These are phyloP conservation scores for Pogonocichla stellata DNA, from an alignment of 2,113 vertebrate species.

Conservation along the genomic window DNA sequence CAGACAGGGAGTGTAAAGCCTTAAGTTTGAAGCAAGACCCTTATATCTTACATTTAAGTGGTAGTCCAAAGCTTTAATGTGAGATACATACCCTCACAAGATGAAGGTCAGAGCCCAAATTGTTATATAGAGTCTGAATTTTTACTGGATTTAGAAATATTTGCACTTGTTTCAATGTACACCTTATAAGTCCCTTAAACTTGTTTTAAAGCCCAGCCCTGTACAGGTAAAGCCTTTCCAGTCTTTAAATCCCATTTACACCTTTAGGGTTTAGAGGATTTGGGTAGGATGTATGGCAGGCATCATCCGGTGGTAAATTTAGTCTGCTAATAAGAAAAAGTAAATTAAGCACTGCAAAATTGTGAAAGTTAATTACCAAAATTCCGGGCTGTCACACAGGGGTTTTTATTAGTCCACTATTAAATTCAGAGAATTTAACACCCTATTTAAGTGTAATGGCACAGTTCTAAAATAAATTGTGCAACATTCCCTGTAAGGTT, in stretches of 20 bases:
- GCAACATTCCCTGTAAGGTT: neutral
- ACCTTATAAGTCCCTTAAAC: neutral
- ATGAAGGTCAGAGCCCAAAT: neutral
- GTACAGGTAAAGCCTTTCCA: neutral
- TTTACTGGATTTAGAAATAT: neutral
- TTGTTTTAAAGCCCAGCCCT: neutral
- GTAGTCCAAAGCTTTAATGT: neutral
- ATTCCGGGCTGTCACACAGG: neutral
- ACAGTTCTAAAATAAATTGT: neutral
- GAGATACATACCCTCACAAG: neutral
- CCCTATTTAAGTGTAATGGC: neutral
- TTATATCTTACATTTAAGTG: neutral
- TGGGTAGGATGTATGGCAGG: neutral
- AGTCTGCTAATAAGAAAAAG: neutral
- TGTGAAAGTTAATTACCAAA: neutral
- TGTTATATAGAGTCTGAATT: neutral
- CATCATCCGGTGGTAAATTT: neutral
- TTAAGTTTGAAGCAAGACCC: neutral
- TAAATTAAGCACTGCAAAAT: neutral
- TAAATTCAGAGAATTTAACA: neutral
- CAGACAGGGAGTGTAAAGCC: neutral
- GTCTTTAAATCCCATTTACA: neutral
- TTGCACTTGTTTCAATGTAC: neutral
- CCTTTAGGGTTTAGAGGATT: neutral
- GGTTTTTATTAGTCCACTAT: neutral